Evolutionary conservation across 2,113 vertebrate genomes (phyloP).

Genomic region (Muntiacus muntjak): DNA sequence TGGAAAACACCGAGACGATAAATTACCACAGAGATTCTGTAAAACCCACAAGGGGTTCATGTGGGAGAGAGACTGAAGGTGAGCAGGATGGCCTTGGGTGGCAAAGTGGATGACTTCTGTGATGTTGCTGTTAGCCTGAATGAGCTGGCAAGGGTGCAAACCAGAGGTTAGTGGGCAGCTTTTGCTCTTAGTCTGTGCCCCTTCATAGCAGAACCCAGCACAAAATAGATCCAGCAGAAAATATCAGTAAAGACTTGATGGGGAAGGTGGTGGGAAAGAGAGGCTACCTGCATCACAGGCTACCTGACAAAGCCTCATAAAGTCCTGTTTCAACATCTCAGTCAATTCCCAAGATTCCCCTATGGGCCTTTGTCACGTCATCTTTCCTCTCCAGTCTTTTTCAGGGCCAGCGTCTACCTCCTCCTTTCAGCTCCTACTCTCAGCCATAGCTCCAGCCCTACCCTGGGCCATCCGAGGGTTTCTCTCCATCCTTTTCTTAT

Average conservation of each 20-base stretch:
- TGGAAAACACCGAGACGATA: slow-evolving; percentile 42
- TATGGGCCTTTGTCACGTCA: neutral
- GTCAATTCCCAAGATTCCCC: neutral
- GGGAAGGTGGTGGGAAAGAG: neutral
- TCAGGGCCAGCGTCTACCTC: neutral
- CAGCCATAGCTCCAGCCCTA: neutral
- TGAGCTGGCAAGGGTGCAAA: neutral
- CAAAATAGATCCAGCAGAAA: neutral
- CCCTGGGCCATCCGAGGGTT: neutral
- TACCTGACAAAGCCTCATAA: neutral
- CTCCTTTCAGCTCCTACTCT: neutral
- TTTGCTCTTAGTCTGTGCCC: neutral
- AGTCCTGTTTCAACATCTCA: neutral
- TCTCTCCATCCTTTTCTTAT: neutral
- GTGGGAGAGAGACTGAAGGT: neutral
- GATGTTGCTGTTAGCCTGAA: neutral
- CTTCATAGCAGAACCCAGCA: neutral
- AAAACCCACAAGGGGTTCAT: neutral
- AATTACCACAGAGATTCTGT: slow-evolving; percentile 32
- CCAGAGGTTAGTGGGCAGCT: neutral
- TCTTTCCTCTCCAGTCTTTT: neutral
- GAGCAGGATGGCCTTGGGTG: neutral
- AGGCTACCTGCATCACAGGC: neutral
- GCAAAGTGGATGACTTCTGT: neutral
- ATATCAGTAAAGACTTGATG: neutral